Base-by-base conservation (phyloP, 2,113 vertebrate species). In the Limnothrissa miodon region DNA sequence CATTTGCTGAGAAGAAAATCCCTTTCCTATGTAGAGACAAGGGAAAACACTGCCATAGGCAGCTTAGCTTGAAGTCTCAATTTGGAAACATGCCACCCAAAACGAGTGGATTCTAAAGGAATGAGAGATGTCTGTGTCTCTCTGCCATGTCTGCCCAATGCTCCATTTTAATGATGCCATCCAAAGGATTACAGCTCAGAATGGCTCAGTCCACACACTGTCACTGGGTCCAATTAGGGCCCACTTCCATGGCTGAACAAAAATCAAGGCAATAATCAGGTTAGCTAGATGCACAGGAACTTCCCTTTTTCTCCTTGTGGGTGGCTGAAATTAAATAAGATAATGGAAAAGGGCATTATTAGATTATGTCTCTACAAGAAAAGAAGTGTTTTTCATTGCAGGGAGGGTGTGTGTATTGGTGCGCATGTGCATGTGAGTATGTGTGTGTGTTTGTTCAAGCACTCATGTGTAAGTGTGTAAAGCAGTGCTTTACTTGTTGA, bases 331-430 rank as follows among this genome's bases (percentile, higher is more conserved):
- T 92, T 87, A 90, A 92, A 93, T 93, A 92, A 92, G 87, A 90
- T 93, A 93, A 93, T 92, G 91, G 92, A 90, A 91, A 89, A 89
- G 85, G 70, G 45, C 66, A 80, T 91, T 90, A 94, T 92, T 93
- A 85, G 90, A 93, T 94, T 92, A 92, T 85, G 83, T 39, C 84
- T 78, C 70, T 88, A 86, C 29, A 84, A 88, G 48, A 89, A 81
- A 87, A 89, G 81, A 81, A 78, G 84, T 87, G 83, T 90, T 82
- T 45, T 88, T 81, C 84, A 81, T 78, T 83, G 45, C 82, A 36
- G 4, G 66, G 29, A 33, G 29, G 36, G 66, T 56, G 53, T 56
- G 53, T 66, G 53, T 19, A 21, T 19, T 29, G 33, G 62, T 70
- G 62, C 33, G 62, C 36, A 29, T 70, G 29, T 74, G 66, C 36